Base-by-base conservation (phyloP, 2,113 vertebrate genomes). In the Lasiurus borealis region DNA sequence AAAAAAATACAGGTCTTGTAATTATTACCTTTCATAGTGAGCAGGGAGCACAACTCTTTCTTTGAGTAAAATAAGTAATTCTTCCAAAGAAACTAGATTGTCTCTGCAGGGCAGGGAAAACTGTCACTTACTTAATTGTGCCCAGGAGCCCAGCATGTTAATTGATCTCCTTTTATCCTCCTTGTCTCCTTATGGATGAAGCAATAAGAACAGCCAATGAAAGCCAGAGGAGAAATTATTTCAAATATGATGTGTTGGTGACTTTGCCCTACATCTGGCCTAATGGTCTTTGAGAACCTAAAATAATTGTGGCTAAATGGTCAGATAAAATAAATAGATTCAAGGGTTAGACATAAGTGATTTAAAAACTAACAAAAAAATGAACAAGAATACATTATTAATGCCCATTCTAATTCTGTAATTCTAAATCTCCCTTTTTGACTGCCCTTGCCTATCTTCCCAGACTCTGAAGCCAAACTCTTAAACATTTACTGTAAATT, bases 341-440 rank as follows among this genome's bases (percentile, higher is more conserved):
- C 27, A 92, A 50, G 14, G 86, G 29, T 68, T 78, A 93, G 73
- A 85, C 23, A 34, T 50, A n/a, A 19, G 12, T 78, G 48, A 96
- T 44, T 82, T 95, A 62, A 48, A 90, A 50, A 91, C 31, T 68
- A 94, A 83, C n/a, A 86, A 84, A 69, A n/a, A 92, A 96, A 59
- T 73, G 77, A 93, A 69, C 3, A 85, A 81, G 27, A 77, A 16
- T 52, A 23, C 10, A 68, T 85, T 25, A 62, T 59, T 81, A 46
- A 75, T 71, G 14, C 40, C 83, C 23, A 94, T 92, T 86, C 69
- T 40, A 59, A 66, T 54, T 8, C 36, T 73, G 0, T 81, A 77
- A 83, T 91, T 91, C 15, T 27, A 86, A 88, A 78, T 80, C 12
- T 46, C 15, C 27, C n/a, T 59, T 88, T 90, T 62, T 31, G 14